Evolutionary conservation across 2,797 vertebrate genomes (phyloP).

Genomic region (Garrulus glandarius): DNA sequence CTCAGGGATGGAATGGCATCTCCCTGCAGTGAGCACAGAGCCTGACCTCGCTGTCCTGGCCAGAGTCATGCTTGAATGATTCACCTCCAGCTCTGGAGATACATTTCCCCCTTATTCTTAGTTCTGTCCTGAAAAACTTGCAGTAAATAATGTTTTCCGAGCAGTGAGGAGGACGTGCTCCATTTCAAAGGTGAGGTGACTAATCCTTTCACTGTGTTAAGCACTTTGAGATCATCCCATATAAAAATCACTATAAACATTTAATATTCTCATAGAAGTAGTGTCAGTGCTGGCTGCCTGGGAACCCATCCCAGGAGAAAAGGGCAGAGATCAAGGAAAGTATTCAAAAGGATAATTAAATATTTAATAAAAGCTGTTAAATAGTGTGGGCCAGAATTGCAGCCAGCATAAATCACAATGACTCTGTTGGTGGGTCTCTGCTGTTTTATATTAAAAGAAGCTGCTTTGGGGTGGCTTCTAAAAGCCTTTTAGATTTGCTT

Average conservation of each 20-base stretch:
- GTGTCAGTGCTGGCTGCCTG: background rate
- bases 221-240: background rate
- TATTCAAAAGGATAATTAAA: conserved; percentile 32
- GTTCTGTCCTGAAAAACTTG: background rate
- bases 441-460: background rate
- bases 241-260: conserved; percentile 23
- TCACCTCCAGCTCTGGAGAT: background rate
- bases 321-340: conserved; percentile 48
- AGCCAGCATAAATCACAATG: background rate
- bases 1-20: accelerated
- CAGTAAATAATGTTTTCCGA: background rate
- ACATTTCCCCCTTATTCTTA: background rate
- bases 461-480: background rate
- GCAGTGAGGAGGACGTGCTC: background rate
- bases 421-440: background rate
- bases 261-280: background rate
- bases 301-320: background rate
- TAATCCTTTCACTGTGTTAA: background rate
- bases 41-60: background rate
- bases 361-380: conserved; percentile 23
- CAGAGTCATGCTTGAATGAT: accelerated
- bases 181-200: background rate
- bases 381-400: background rate
- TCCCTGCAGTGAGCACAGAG: background rate
- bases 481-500: background rate